Conservation (phyloP, 2,113 vertebrate genomes). For the Oncorhynchus tshawytscha region DNA sequence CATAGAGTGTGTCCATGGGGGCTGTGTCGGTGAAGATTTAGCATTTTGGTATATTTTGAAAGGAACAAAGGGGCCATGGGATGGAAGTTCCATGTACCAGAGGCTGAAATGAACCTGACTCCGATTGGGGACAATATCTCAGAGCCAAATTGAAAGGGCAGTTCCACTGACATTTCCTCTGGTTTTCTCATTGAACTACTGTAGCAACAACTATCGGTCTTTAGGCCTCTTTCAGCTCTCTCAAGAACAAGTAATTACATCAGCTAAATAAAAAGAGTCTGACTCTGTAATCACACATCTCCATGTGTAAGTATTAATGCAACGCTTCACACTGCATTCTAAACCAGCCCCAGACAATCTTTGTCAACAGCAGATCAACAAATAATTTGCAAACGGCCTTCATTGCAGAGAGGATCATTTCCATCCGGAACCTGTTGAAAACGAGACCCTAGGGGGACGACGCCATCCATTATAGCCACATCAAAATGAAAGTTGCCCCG, state of each 20-base stretch:
- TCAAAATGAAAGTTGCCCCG: slow-evolving; percentile 45
- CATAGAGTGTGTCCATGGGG: neutral
- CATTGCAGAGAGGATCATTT: slow-evolving; percentile 8
- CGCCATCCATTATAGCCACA: slow-evolving; percentile 42
- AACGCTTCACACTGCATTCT: no score
- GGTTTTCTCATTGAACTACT: neutral
- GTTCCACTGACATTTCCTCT: neutral
- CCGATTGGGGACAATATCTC: no score
- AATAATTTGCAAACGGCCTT: slow-evolving; percentile 7
- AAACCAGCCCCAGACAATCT: slow-evolving; percentile 3
- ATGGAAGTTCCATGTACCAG: neutral
- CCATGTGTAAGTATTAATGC: neutral
- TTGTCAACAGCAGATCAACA: slow-evolving; percentile 6
- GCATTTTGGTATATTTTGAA: neutral
- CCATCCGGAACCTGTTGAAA: neutral
- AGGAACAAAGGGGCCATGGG: no score
- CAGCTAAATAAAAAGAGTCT: neutral
- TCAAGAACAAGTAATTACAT: slow-evolving; percentile 1
- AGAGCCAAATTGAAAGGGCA: neutral
- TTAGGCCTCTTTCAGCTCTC: neutral
- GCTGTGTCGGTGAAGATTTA: neutral
- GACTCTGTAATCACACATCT: neutral
- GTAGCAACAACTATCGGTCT: neutral
- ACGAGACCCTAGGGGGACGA: slow-evolving; percentile 14
- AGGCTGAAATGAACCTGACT: neutral